phyloP scores from a whole-genome alignment of 2,113 vertebrate genomes.

The Chionodraco myersi region DNA sequence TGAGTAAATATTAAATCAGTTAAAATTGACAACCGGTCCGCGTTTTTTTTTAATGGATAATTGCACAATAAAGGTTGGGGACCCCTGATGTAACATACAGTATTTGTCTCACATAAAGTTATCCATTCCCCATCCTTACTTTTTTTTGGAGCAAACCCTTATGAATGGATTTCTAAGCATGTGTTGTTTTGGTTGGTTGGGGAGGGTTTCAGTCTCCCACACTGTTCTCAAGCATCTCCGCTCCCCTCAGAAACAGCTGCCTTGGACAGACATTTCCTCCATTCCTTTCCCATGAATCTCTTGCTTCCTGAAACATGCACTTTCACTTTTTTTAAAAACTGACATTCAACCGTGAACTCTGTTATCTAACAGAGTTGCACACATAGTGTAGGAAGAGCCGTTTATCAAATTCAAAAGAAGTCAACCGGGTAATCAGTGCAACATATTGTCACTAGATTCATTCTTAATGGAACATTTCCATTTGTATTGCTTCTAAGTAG shows the following conservation, averaged over 20 bases:
- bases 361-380: slow-evolving; percentile 1
- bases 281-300: slow-evolving; percentile 53
- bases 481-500: neutral
- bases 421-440: neutral
- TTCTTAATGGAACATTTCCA: neutral
- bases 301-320: slow-evolving; percentile 22
- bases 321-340: neutral
- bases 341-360: neutral
- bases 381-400: neutral
- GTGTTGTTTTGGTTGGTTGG: slow-evolving; percentile 34
- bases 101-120: neutral
- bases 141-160: neutral
- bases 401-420: neutral
- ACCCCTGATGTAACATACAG: neutral
- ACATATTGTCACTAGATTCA: neutral
- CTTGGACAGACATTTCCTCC: slow-evolving; percentile 35
- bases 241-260: slow-evolving; percentile 36
- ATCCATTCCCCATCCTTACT: neutral
- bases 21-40: no score
- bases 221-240: slow-evolving; percentile 10
- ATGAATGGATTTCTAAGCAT: neutral
- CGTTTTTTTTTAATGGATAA: no score
- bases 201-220: slow-evolving; percentile 34
- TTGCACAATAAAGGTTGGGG: no score
- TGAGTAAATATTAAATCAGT: no score